Percentiles rank a stretch among this genome's conserved stretches.
Conservation (phyloP, 2,888 invertebrate genomes). For the Trissoscelio sp. region DNA sequence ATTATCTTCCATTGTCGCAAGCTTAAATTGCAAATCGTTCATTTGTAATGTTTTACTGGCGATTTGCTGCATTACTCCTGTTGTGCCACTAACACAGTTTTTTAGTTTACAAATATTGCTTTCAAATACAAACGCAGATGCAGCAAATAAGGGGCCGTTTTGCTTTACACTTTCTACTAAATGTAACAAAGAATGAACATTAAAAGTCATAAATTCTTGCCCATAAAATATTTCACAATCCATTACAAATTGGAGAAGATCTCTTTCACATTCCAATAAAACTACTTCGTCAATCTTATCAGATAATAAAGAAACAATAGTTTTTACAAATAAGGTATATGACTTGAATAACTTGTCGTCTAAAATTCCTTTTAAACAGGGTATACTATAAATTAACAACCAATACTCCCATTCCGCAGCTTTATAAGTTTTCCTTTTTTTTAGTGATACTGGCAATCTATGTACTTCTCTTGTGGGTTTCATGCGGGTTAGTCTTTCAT, state of each 20-base stretch:
- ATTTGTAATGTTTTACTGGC: conserved; percentile 1
- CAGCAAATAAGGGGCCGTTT: conserved; percentile 2
- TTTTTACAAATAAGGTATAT: conserved; percentile 35
- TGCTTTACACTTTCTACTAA: not conserved
- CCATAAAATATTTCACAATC: not conserved
- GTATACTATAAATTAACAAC: conserved; percentile 42
- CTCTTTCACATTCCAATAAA: not conserved
- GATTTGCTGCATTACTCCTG: not conserved
- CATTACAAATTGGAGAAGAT: not conserved
- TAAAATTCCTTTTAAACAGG: conserved; percentile 23
- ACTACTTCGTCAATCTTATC: not conserved
- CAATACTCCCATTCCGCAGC: conserved; percentile 65
- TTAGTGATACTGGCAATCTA: conserved; percentile 31
- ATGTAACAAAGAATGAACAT: conserved; percentile 3
- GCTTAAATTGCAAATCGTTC: not conserved
- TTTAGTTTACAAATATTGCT: not conserved
- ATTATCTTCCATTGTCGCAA: not conserved
- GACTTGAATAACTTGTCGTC: not conserved
- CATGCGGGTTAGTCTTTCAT: conserved; percentile 29
- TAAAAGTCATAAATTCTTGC: conserved; percentile 6
- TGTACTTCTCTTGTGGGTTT: conserved; percentile 44
- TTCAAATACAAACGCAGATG: conserved; percentile 1
- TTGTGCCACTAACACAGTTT: not conserved
- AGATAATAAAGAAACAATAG: conserved; percentile 35
- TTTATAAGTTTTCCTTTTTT: conserved; percentile 35